Evolutionary conservation across 1,140 invertebrate species (phyloP).

Genomic region (Apolygus lucorum): DNA sequence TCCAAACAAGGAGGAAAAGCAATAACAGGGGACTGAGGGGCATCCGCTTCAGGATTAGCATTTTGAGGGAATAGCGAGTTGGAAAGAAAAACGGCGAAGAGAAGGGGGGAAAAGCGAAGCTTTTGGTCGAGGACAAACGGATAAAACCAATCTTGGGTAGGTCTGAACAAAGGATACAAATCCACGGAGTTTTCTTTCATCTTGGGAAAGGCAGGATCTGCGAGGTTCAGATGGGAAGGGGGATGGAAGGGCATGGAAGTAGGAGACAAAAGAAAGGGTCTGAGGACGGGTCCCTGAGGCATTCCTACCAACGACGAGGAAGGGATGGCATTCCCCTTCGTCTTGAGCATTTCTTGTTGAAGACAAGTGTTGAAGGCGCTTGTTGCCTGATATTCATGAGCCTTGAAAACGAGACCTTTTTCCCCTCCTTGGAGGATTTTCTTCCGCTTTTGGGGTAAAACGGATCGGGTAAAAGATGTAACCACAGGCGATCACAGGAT

Average conservation of each 20-base stretch:
- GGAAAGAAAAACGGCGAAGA: neutral
- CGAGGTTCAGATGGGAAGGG: neutral
- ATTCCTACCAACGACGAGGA: no score
- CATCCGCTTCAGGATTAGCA: constrained; percentile 8
- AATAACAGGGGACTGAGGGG: neutral
- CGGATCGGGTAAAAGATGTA: no score
- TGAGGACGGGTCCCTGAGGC: neutral
- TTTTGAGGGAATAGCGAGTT: constrained; percentile 8
- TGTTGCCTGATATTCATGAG: constrained; percentile 1
- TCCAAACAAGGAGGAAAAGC: constrained; percentile 12
- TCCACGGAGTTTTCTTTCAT: constrained; percentile 17
- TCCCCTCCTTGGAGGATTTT: no score
- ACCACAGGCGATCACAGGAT: no score
- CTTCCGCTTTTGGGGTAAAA: no score
- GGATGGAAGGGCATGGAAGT: neutral
- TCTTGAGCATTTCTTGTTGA: no score
- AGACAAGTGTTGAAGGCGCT: neutral
- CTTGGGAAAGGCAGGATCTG: neutral
- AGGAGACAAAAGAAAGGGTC: neutral
- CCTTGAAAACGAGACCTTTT: no score
- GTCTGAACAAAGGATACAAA: constrained; percentile 18
- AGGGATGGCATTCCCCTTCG: no score
- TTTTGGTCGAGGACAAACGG: constrained; percentile 12
- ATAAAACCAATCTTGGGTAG: constrained; percentile 16
- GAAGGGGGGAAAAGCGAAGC: neutral